Conservation (phyloP, 1,140 invertebrate genomes). For the Mylabris phalerata region DNA sequence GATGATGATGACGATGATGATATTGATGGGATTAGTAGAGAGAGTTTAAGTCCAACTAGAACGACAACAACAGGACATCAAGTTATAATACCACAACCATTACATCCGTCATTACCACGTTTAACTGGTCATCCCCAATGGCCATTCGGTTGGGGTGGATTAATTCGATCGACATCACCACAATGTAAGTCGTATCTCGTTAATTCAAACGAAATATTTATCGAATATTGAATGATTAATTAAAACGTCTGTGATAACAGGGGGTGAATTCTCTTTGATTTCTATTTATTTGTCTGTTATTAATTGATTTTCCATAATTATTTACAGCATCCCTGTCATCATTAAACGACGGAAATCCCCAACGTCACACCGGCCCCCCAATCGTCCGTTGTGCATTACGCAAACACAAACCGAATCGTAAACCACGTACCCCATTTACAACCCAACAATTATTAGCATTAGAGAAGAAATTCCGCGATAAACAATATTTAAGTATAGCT, state of each 20-base stretch:
- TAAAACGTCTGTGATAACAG: too few species aligned
- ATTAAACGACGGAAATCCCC: not conserved
- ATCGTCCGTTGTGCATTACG: slow-evolving; percentile 39
- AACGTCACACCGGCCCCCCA: slow-evolving; percentile 28
- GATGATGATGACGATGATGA: slow-evolving; percentile 35
- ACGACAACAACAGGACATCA: slow-evolving; percentile 32
- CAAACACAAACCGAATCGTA: slow-evolving; percentile 83
- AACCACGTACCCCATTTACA: slow-evolving; percentile 95
- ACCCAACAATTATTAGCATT: slow-evolving; percentile 89
- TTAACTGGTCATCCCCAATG: slow-evolving; percentile 32
- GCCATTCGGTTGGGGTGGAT: slow-evolving; percentile 34
- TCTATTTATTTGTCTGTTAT: too few species aligned
- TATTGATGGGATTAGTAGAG: slow-evolving; percentile 30
- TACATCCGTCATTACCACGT: slow-evolving; percentile 39
- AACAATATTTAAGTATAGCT: slow-evolving; percentile 93
- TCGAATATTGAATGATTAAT: too few species aligned
- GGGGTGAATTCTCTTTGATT: too few species aligned
- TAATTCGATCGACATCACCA: slow-evolving; percentile 35
- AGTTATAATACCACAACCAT: slow-evolving; percentile 38
- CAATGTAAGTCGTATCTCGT: slow-evolving; percentile 29
- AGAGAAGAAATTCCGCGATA: slow-evolving; percentile 93
- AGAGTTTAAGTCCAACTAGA: slow-evolving; percentile 35
- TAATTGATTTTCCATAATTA: too few species aligned
- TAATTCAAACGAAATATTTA: too few species aligned
- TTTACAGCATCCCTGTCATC: not conserved